A percentile compares a stretch with the other conserved stretches of the same genome.
Conservation (phyloP, 1,140 invertebrate species). For the Aphaenogaster floridana region DNA sequence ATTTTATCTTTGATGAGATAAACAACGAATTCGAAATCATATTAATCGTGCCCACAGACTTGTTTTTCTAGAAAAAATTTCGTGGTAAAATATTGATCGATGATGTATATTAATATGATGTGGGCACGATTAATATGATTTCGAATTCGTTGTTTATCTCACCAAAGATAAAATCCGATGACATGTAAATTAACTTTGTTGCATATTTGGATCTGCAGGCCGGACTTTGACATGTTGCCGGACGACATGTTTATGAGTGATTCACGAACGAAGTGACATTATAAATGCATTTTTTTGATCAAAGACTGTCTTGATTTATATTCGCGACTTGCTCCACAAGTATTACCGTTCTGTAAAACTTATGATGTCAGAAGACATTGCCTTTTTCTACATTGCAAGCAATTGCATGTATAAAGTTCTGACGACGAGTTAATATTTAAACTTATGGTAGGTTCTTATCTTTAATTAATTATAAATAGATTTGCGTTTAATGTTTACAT, state of each 20-base stretch:
- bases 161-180: conserved; percentile 39
- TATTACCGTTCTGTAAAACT: neutral
- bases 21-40: neutral
- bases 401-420: neutral
- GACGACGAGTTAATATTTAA: neutral
- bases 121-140: conserved; percentile 32
- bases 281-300: conserved; percentile 1
- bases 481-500: neutral
- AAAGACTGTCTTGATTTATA: conserved; percentile 22
- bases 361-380: neutral
- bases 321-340: neutral
- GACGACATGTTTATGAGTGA: conserved; percentile 7
- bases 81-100: too few species aligned
- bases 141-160: conserved; percentile 14
- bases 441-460: neutral
- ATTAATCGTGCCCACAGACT: conserved; percentile 2
- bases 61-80: too few species aligned
- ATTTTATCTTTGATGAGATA: conserved; percentile 56
- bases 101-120: too few species aligned
- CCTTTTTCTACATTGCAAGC: neutral
- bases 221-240: neutral
- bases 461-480: conserved; percentile 1
- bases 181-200: conserved; percentile 41
- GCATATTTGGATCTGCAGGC: neutral
- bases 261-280: neutral